These are phyloP conservation scores for Stegophylla sp. DNA, from an alignment of 2,888 invertebrate species.

Conservation along the genomic window DNA sequence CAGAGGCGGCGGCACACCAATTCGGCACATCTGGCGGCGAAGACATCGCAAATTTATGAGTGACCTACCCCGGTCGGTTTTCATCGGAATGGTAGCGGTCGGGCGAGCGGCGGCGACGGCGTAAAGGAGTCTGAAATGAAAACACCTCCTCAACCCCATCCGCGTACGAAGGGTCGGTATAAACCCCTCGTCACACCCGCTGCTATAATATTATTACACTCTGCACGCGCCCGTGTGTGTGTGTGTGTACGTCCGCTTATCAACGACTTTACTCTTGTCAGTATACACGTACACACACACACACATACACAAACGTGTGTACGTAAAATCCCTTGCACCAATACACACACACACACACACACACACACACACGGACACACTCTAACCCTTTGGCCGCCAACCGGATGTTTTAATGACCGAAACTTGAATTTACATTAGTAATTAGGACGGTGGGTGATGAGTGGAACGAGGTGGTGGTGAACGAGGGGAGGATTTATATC, in stretches of 20 bases:
- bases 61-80: slow-evolving; percentile 56
- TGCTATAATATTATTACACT: slow-evolving; percentile 9
- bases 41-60: slow-evolving; percentile 58
- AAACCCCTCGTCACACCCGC: neutral
- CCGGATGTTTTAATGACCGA: slow-evolving; percentile 54
- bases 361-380: neutral
- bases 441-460: slow-evolving; percentile 14
- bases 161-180: neutral
- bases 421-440: slow-evolving; percentile 58
- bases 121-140: slow-evolving; percentile 51
- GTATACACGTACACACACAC: neutral
- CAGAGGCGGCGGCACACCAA: slow-evolving; percentile 15
- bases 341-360: neutral
- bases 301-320: neutral
- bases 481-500: neutral
- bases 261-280: slow-evolving; percentile 56
- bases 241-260: slow-evolving; percentile 36
- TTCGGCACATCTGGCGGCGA: slow-evolving; percentile 59
- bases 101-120: neutral
- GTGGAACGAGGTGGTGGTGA: neutral
- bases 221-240: neutral
- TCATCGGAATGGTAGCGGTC: neutral
- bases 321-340: slow-evolving; percentile 42
- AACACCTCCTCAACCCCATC: neutral
- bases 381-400: slow-evolving; percentile 32